phyloP scores from a whole-genome alignment of 2,888 invertebrate species.

The Charanyca ferruginea region DNA sequence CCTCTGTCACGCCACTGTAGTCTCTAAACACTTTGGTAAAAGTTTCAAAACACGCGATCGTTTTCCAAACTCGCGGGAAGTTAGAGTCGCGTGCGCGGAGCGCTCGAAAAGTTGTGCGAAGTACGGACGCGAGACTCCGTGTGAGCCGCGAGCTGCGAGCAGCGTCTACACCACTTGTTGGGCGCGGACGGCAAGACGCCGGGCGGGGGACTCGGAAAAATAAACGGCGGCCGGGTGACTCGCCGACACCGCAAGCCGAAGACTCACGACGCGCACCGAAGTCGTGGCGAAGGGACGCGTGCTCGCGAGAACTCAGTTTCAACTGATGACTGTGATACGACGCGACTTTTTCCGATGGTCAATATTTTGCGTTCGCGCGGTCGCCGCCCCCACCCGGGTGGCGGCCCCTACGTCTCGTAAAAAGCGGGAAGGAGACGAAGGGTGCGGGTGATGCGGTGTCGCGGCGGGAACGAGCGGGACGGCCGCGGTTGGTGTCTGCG shows the following conservation, averaged over 20 bases:
- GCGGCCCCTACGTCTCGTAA: slow-evolving; percentile 91
- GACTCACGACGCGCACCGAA: slow-evolving; percentile 89
- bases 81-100: slow-evolving; percentile 79
- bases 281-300: slow-evolving; percentile 86
- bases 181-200: slow-evolving; percentile 86
- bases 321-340: slow-evolving; percentile 92
- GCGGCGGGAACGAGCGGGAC: slow-evolving; percentile 89
- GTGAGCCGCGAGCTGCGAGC: slow-evolving; percentile 80
- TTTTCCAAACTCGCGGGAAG: slow-evolving; percentile 73
- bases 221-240: slow-evolving; percentile 81
- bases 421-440: slow-evolving; percentile 91
- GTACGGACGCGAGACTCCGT: slow-evolving; percentile 87
- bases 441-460: slow-evolving; percentile 85
- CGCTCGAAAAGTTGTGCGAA: slow-evolving; percentile 86
- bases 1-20: slow-evolving; percentile 82
- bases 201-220: slow-evolving; percentile 87
- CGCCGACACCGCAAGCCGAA: slow-evolving; percentile 88
- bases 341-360: slow-evolving; percentile 92
- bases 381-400: slow-evolving; percentile 90
- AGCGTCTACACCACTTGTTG: slow-evolving; percentile 88
- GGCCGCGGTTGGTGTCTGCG: slow-evolving; percentile 89
- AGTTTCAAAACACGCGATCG: slow-evolving; percentile 82
- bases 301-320: slow-evolving; percentile 89
- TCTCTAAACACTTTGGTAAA: slow-evolving; percentile 81
- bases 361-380: slow-evolving; percentile 91